Conservation (phyloP, 1,140 invertebrate genomes). For the Panagrolaimus sp. region DNA sequence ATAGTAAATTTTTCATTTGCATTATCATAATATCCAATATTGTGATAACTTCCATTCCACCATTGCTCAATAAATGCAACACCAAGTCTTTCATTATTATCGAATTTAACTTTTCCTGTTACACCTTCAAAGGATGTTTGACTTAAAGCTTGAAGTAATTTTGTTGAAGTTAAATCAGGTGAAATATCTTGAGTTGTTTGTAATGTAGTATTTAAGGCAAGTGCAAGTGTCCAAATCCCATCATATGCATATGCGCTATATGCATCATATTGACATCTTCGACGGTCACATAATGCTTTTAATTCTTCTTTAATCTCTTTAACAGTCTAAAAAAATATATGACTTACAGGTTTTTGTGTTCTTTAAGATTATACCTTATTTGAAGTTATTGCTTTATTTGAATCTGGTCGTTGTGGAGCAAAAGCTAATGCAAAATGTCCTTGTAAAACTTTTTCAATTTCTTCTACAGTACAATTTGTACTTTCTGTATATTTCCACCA, state of each 20-base stretch:
- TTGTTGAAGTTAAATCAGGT: constrained; percentile 19
- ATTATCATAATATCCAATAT: constrained; percentile 46
- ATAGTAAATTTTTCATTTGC: constrained; percentile 28
- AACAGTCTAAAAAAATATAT: constrained; percentile 34
- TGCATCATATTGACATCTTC: constrained; percentile 25
- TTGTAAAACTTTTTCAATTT: constrained; percentile 75
- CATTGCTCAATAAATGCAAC: constrained; percentile 88
- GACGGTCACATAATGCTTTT: constrained; percentile 18
- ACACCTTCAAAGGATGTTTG: constrained; percentile 48
- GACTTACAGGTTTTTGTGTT: not conserved
- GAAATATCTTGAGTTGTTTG: constrained; percentile 19
- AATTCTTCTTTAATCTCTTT: constrained; percentile 36
- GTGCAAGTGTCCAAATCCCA: constrained; percentile 51
- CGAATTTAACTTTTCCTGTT: constrained; percentile 80
- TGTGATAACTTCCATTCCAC: constrained; percentile 41
- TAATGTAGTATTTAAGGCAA: constrained; percentile 45
- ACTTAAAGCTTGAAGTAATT: constrained; percentile 28
- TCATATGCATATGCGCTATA: constrained; percentile 54
- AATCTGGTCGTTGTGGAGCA: constrained; percentile 69
- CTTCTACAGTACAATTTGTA: constrained; percentile 67
- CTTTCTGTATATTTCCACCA: constrained; percentile 37
- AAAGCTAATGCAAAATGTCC: constrained; percentile 82
- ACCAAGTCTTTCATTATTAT: constrained; percentile 87
- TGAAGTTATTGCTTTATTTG: constrained; percentile 66
- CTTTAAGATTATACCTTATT: constrained; percentile 19